A percentile compares a stretch with the other conserved stretches of the same genome.
These are phyloP conservation scores for Clarias pachynema DNA, from an alignment of 2,797 vertebrate genomes.

Conservation along the genomic window DNA sequence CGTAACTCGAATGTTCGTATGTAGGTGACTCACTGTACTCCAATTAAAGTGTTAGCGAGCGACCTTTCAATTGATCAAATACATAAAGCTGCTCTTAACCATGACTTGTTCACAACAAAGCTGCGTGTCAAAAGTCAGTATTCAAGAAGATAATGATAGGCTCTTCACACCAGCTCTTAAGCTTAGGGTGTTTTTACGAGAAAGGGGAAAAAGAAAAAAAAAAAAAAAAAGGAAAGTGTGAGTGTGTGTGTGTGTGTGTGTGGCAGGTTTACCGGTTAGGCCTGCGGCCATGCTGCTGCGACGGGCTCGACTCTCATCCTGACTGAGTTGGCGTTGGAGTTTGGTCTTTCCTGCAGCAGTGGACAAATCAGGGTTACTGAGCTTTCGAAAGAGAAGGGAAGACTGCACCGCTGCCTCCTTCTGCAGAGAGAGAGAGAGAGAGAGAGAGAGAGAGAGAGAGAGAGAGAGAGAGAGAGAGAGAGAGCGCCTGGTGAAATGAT, in stretches of 20 bases:
- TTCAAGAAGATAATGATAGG: neutral
- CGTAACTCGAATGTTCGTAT: too few species aligned
- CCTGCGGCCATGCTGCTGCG: constrained; percentile 86
- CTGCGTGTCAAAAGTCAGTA: too few species aligned
- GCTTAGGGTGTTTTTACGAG: neutral
- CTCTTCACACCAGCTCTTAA: neutral
- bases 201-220: neutral
- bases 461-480: constrained; percentile 37
- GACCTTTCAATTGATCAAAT: neutral
- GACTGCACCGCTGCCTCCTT: constrained; percentile 80
- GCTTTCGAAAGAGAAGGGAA: constrained; percentile 88
- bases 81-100: neutral
- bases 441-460: constrained; percentile 27
- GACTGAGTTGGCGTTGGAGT: constrained; percentile 91
- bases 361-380: constrained; percentile 95
- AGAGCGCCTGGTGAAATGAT: neutral
- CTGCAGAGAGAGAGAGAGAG: constrained; percentile 61
- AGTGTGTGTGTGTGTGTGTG: constrained; percentile 4
- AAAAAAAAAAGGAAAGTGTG: neutral
- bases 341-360: constrained; percentile 86
- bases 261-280: constrained; percentile 79
- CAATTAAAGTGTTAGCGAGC: neutral
- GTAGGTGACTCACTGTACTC: neutral
- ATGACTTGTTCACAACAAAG: neutral
- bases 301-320: constrained; percentile 88